Evolutionary conservation across 2,113 vertebrate species (phyloP).

Genomic region (Rallus limicola): DNA sequence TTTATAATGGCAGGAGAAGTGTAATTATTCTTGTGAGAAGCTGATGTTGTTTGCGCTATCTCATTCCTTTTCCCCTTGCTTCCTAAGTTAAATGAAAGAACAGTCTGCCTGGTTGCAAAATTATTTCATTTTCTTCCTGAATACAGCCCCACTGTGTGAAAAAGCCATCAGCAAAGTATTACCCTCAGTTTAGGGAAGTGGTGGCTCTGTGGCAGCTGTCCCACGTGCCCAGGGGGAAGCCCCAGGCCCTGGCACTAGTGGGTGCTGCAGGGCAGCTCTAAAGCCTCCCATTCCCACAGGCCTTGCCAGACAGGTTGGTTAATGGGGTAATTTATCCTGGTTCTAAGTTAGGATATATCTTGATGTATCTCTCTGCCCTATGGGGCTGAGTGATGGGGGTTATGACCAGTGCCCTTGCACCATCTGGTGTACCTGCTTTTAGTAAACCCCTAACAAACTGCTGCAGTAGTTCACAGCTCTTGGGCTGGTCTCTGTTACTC

Average conservation of each 20-base stretch:
- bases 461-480: background rate
- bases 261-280: background rate
- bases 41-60: background rate
- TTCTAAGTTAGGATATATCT: background rate
- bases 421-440: background rate
- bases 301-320: background rate
- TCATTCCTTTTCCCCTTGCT: background rate
- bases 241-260: background rate
- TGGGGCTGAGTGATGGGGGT: background rate
- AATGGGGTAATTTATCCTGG: background rate
- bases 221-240: background rate
- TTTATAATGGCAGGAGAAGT: background rate
- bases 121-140: background rate
- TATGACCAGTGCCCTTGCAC: background rate
- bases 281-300: background rate
- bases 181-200: background rate
- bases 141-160: background rate
- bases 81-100: background rate
- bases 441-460: background rate
- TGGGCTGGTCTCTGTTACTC: background rate
- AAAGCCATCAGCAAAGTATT: background rate
- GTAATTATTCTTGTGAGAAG: background rate
- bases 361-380: background rate
- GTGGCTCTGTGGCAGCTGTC: background rate
- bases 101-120: background rate